phyloP scores from a whole-genome alignment of 2,888 invertebrate species.

The Marronus borbonicus region DNA sequence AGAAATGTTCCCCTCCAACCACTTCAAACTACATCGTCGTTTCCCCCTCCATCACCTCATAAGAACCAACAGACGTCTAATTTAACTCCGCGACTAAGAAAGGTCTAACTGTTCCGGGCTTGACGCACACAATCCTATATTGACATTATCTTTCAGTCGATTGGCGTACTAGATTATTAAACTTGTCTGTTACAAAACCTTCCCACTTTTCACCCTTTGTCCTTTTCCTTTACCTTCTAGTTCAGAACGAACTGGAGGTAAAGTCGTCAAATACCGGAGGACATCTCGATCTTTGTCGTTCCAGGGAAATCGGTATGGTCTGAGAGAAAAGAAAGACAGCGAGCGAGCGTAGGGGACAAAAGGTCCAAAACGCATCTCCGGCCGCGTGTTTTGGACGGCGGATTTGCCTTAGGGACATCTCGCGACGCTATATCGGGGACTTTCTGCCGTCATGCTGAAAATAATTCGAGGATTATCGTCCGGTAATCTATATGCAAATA shows the following conservation, averaged over 20 bases:
- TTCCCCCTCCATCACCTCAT: not conserved
- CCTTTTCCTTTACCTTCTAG: not conserved
- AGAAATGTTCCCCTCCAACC: no score
- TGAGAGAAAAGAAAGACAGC: not conserved
- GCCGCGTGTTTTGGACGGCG: not conserved
- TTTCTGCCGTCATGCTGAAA: not conserved
- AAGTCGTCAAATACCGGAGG: no score
- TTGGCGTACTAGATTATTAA: conserved; percentile 43
- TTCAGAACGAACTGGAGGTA: no score
- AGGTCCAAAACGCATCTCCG: not conserved
- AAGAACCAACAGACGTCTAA: conserved; percentile 12
- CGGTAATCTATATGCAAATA: conserved; percentile 23
- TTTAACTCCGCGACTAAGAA: conserved; percentile 7
- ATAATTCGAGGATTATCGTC: conserved; percentile 8
- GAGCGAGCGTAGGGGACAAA: no score
- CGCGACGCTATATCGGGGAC: not conserved
- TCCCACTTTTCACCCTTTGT: not conserved
- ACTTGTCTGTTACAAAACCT: conserved; percentile 42
- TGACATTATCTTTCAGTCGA: conserved; percentile 41
- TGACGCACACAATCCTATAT: conserved; percentile 28
- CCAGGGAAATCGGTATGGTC: not conserved
- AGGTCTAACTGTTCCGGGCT: not conserved
- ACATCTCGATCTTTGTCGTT: not conserved
- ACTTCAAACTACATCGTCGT: no score
- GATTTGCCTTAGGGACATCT: not conserved